phyloP scores from a whole-genome alignment of 2,797 vertebrate species.

The Myotis findleyi region DNA sequence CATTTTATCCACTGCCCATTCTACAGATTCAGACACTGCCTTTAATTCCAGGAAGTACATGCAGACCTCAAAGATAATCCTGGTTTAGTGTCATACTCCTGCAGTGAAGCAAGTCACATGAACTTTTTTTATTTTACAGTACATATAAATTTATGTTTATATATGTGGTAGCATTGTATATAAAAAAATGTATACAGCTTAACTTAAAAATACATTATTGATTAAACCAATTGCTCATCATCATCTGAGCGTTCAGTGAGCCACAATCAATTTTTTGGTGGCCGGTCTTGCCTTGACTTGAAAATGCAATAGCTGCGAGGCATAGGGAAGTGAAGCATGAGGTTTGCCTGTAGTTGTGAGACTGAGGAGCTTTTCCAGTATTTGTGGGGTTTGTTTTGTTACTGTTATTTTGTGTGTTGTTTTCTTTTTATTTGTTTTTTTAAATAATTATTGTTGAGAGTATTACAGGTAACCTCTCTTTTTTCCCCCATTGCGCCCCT shows the following conservation, averaged over 20 bases:
- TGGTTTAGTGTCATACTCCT: not conserved
- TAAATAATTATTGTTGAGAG: no score
- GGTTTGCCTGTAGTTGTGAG: not conserved
- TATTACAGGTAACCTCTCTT: no score
- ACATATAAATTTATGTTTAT: not conserved
- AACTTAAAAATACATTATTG: not conserved
- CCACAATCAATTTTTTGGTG: no score
- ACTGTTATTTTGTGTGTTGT: no score
- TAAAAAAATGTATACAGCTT: not conserved
- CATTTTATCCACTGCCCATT: not conserved
- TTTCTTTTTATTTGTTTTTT: no score
- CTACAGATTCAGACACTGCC: not conserved
- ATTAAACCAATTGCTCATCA: not conserved
- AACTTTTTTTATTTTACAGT: not conserved
- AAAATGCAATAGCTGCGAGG: not conserved
- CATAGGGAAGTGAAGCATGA: not conserved
- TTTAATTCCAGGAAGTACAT: not conserved
- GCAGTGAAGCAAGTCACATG: not conserved
- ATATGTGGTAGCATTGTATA: not conserved
- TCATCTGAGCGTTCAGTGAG: not conserved
- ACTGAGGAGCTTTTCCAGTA: not conserved
- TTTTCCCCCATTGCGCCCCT: no score
- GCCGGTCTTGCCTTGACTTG: not conserved
- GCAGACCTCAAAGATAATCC: not conserved
- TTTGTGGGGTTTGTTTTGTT: not conserved